Percentiles rank a stretch among this genome's conserved stretches.
These are phyloP conservation scores for Calliopum simillimum DNA, from an alignment of 2,888 invertebrate genomes.

Conservation along the genomic window DNA sequence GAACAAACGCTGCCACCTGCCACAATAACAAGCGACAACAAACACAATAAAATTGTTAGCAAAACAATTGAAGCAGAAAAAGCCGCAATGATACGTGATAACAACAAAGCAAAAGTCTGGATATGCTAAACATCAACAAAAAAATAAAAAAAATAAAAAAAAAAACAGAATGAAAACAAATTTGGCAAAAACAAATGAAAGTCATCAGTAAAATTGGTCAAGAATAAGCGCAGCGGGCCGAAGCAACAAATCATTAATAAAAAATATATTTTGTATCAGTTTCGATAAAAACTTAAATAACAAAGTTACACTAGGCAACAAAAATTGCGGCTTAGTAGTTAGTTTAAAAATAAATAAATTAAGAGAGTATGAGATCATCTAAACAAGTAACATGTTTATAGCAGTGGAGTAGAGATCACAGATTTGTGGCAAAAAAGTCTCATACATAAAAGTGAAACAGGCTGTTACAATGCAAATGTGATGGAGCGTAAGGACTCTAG, in stretches of 20 bases:
- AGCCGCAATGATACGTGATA: constrained; percentile 7
- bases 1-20: background rate
- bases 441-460: no score
- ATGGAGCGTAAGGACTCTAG: no score
- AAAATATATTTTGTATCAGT: background rate
- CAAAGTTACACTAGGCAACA: no score
- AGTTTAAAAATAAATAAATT: no score
- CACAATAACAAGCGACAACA: no score
- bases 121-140: background rate
- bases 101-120: background rate
- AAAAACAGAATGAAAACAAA: background rate
- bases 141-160: constrained; percentile 3
- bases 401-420: no score
- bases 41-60: background rate
- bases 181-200: background rate
- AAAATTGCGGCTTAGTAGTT: no score
- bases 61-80: constrained; percentile 12
- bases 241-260: constrained; percentile 8
- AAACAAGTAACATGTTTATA: no score
- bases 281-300: no score
- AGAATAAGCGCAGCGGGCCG: background rate
- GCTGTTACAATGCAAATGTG: no score
- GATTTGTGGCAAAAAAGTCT: no score
- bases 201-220: constrained; percentile 13
- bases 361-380: no score